Evolutionary conservation across 2,888 invertebrate genomes (phyloP), one percentile per base, ranked within the genome.

Genomic region (Ariolimax columbianus): DNA sequence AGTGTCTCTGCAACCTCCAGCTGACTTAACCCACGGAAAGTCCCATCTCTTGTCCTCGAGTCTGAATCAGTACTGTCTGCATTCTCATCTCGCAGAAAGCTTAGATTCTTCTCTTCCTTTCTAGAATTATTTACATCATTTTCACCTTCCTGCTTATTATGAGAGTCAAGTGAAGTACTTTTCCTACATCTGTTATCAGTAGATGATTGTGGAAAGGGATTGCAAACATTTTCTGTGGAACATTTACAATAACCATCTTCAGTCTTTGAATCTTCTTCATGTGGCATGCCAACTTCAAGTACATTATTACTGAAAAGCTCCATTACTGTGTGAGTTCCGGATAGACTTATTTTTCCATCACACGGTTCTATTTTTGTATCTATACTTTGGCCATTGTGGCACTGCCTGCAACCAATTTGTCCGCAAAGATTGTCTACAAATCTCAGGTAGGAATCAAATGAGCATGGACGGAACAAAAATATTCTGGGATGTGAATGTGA

Each of bases 1-100:
- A 83, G 47, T 51, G 55, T 47, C 55, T 83, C 83, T 9, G 78
- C 68, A 33, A 83, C 66, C 40, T 83, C 83, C 30, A 9, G 0
- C 9, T 36, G 36, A 55, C 55, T 82, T 19, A 82, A 36, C 30
- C 59, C n/a, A 17, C 43, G 33, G 17, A 33, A 78, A n/a, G 17
- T 26, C 38, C 36, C 38, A 40, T 59, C 23, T 38, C 38, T 14
- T 38, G 26, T 19, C 23, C 23, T 23, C 9, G 38, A 38, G 9
- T 30, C 40, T 40, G 73, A 40, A 73, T 51, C 33, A 47, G 26
- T 11, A 30, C 17, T 77, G 6, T 11, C 77, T 38, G 0, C 23
- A 59, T 7, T 17, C 30, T 0, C n/a, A 23, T 26, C 63, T 38
- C 63, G 26, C 36, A 2, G 14, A 7, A n/a, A 47, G n/a, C 1